Base-by-base conservation (phyloP, 2,888 invertebrate genomes). In the Cephus runcator region DNA sequence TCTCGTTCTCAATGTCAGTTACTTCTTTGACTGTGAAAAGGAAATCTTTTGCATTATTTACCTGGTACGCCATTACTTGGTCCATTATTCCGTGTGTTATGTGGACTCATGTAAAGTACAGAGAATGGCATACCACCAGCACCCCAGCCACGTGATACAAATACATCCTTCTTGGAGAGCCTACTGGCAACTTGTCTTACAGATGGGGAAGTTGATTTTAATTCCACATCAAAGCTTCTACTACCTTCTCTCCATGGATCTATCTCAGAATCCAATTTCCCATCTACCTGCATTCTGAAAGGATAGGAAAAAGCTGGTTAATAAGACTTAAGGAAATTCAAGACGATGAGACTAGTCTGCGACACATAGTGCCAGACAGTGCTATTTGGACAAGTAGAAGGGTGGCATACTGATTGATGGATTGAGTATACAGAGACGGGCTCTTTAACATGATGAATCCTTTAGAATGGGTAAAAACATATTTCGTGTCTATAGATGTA, bases 121-220 rank as follows among this genome's bases (percentile, higher is more conserved):
- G 92, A 93, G 85, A 93, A 93, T 0, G 93, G 93, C 91, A 93
- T 91, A 31, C 93, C 93, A 11, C 92, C 92, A 3, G 92, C 93
- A n/a, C 92, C 92, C 93, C 93, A 93, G 23, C 92, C 92, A 34
- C 92, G 90, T 2, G 93, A 92, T 81, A 90, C 87, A 80, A 93
- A 92, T 34, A 91, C 86, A 81, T 92, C 92, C 80, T 92, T 92
- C 81, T 92, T 92, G 15, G 84, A 77, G 15, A 83, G 80, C 81
- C 80, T 82, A n/a, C 75, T 76, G 31, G 77, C 73, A 35, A 81
- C 78, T 74, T 81, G 82, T 78, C 82, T 81, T 34, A 78, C 30
- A 11, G 78, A 75, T 40, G 83, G 76, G 3, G 81, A 69, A 12
- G 79, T 75, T 31, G 79, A 76, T 79, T 78, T 78, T 11, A 76